phyloP scores from a whole-genome alignment of 2,888 invertebrate genomes.

The Phorcus lineatus region DNA sequence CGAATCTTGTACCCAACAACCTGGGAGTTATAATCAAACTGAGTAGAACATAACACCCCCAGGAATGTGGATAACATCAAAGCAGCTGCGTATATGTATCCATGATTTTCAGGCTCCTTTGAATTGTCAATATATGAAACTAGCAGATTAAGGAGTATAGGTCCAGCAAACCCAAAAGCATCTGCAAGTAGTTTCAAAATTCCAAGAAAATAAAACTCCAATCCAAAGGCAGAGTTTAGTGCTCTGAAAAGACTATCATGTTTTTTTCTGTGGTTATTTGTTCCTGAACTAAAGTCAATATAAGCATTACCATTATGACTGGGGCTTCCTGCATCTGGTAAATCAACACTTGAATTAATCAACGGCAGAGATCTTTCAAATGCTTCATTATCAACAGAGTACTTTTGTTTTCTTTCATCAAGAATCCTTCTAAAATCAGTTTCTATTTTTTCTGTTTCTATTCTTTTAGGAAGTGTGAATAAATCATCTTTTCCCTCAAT shows the following conservation, averaged over 20 bases:
- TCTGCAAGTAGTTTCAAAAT: slow-evolving; percentile 86
- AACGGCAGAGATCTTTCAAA: neutral
- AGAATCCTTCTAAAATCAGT: slow-evolving; percentile 55
- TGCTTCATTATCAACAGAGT: neutral
- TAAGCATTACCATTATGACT: neutral
- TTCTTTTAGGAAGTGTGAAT: slow-evolving; percentile 64
- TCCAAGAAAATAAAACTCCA: slow-evolving; percentile 71
- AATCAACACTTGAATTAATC: slow-evolving; percentile 14
- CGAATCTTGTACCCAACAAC: slow-evolving; percentile 89
- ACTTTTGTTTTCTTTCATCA: neutral
- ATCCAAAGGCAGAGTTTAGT: slow-evolving; percentile 69
- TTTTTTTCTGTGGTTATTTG: neutral
- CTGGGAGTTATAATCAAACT: slow-evolving; percentile 86
- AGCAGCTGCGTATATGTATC: slow-evolving; percentile 79
- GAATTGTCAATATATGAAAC: slow-evolving; percentile 87
- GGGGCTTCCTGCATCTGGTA: neutral
- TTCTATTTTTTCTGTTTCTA: slow-evolving; percentile 62
- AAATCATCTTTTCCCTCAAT: slow-evolving; percentile 78
- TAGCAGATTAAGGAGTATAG: slow-evolving; percentile 88
- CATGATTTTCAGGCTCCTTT: slow-evolving; percentile 78
- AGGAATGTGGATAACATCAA: slow-evolving; percentile 82
- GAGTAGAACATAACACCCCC: slow-evolving; percentile 87
- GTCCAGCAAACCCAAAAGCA: slow-evolving; percentile 89
- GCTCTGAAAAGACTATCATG: slow-evolving; percentile 53
- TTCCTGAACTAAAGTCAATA: slow-evolving; percentile 35